phyloP scores from a whole-genome alignment of 2,113 vertebrate species.

The Callocephalon fimbriatum region DNA sequence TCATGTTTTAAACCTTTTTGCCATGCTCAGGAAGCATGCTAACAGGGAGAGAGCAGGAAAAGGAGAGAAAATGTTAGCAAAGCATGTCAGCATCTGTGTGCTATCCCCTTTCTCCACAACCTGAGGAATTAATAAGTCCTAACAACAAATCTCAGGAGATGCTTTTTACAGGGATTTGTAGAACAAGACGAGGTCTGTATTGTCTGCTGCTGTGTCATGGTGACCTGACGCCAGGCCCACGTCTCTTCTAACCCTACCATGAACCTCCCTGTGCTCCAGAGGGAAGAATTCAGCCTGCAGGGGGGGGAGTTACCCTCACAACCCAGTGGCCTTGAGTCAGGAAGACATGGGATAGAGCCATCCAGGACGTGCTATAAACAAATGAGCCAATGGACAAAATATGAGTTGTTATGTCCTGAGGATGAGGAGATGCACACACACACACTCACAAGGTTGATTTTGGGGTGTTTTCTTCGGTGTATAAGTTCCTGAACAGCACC shows the following conservation, averaged over 20 bases:
- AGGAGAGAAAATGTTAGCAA: background rate
- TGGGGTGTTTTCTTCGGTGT: background rate
- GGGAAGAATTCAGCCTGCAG: background rate
- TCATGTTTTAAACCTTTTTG: background rate
- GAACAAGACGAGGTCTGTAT: background rate
- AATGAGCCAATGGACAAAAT: background rate
- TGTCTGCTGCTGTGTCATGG: background rate
- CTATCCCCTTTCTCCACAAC: background rate
- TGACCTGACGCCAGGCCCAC: background rate
- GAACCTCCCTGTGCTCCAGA: background rate
- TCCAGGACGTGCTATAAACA: conserved; percentile 2
- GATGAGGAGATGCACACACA: background rate
- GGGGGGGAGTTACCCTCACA: background rate
- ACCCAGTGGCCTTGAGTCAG: background rate
- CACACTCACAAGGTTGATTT: background rate
- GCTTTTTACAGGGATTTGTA: background rate
- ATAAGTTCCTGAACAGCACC: background rate
- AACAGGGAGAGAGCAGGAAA: background rate
- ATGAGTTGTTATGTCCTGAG: background rate
- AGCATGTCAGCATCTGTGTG: background rate
- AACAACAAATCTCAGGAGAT: background rate
- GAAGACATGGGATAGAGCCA: background rate
- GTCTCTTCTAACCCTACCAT: background rate
- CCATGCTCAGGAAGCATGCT: background rate
- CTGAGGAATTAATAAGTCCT: background rate